A percentile compares a stretch with the other conserved stretches of the same genome.
These are phyloP conservation scores for Vicugna pacos DNA, from an alignment of 2,113 vertebrate genomes.

Conservation along the genomic window DNA sequence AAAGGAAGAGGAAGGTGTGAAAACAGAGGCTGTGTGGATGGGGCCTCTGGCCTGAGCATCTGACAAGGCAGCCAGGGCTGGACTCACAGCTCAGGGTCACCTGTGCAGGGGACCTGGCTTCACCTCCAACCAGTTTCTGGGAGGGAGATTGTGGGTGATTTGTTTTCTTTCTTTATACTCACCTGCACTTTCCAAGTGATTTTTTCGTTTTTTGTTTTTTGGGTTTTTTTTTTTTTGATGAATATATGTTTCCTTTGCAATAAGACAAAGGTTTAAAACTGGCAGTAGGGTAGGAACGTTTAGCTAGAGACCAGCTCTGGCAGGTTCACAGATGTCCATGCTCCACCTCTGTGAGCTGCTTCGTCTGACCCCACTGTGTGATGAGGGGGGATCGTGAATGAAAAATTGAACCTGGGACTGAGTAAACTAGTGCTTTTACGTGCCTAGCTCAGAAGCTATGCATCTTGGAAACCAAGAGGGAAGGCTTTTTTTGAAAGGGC, in stretches of 20 bases:
- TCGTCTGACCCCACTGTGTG: neutral
- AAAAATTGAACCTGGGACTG: neutral
- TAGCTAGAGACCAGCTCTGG: neutral
- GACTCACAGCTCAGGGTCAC: neutral
- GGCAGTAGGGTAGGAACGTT: neutral
- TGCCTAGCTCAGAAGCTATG: neutral
- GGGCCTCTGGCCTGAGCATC: fast-evolving
- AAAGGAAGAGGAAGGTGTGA: neutral
- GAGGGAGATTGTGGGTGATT: neutral
- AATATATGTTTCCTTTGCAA: neutral
- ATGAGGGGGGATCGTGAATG: fast-evolving
- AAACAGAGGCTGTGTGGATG: neutral
- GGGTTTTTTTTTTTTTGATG: neutral
- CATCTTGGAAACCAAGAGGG: neutral
- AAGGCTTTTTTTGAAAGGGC: neutral
- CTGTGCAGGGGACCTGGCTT: neutral
- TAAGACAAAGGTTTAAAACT: neutral
- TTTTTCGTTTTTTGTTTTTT: neutral
- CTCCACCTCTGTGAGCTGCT: fast-evolving
- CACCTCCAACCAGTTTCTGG: neutral
- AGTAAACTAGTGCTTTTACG: neutral
- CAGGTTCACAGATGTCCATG: fast-evolving
- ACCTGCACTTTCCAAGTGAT: neutral
- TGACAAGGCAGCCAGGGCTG: fast-evolving
- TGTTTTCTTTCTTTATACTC: neutral